Percentiles rank a stretch among this genome's conserved stretches.
Evolutionary conservation across 2,888 invertebrate species (phyloP).

Genomic region (Rotaria sp.): DNA sequence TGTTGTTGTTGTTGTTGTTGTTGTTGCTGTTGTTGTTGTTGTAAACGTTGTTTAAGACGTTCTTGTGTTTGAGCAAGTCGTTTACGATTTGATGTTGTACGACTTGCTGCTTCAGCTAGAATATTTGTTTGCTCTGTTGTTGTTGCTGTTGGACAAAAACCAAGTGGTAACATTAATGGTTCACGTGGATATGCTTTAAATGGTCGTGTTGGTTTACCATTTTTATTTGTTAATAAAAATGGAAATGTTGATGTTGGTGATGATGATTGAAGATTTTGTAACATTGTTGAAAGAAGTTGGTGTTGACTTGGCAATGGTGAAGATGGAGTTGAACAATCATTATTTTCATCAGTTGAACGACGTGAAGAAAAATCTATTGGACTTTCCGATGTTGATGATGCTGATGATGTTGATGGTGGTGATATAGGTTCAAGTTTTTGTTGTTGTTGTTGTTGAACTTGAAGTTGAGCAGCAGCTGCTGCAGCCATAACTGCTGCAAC

Average conservation of each 20-base stretch:
- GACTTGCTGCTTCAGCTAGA: neutral
- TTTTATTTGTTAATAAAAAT: conserved; percentile 8
- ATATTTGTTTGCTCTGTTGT: neutral
- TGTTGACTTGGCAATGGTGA: neutral
- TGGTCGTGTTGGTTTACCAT: conserved; percentile 26
- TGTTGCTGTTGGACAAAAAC: neutral
- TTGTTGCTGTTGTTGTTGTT: neutral
- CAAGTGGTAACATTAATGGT: conserved; percentile 18
- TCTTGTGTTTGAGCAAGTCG: conserved; percentile 12
- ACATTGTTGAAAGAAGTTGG: neutral
- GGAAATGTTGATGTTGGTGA: neutral
- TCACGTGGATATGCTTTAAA: conserved; percentile 23
- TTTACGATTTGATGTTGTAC: neutral
- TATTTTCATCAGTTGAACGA: neutral
- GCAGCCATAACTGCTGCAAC: conserved; percentile 2
- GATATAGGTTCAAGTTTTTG: conserved; percentile 7
- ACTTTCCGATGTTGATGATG: neutral
- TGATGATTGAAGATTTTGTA: neutral
- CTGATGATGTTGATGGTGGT: neutral
- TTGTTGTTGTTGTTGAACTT: neutral
- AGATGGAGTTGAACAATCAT: neutral
- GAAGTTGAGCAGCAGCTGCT: neutral
- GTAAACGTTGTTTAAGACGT: conserved; percentile 10
- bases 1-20: neutral
- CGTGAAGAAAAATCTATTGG: conserved; percentile 24